Base-by-base conservation (phyloP, 2,888 invertebrate species). In the Anoplius nigerrimus region DNA sequence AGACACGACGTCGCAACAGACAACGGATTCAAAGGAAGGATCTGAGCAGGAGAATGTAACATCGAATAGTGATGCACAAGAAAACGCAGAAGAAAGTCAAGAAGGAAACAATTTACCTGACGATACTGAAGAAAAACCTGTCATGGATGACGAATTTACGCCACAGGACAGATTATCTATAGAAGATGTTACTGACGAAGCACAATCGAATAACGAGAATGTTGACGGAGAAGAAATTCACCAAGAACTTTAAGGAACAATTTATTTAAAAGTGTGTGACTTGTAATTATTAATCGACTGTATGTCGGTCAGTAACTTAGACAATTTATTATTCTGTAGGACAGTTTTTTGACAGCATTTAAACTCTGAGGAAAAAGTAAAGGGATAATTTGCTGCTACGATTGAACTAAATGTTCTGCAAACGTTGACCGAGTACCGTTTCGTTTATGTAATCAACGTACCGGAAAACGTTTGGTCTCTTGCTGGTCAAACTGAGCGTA, bases 11-110 rank as follows among this genome's bases (percentile, higher is more conserved):
- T 48, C 55, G 58, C n/a, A 57, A 72, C 75, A 62, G 81, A 79
- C 82, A 64, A 67, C 76, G 61, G 62, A 79, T 66, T 89, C 76
- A 81, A 84, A 63, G 83, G 89, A 68, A 87, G 86, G 24, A 62
- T 22, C 59, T 59, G 84, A 68, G 52, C 70, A 75, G 15, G 66
- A 83, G 68, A 57, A 82, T 13, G 72, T 77, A 34, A 67, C 81
- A 20, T 52, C 66, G n/a, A 77, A 83, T 51, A 77, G 77, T 52
- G 70, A 78, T 34, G 69, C 79, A 55, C 84, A 85, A 62, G 73
- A 74, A 62, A 81, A 85, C 80, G 69, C 80, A 62, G 85, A 86
- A 6, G 68, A 68, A 51, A 58, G 69, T 46, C 55, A 46, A n/a
- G 53, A 66, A 4, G 15, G 5, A 8, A 45, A 68, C 34, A 43